Percentiles rank a stretch among this genome's conserved stretches.
These are phyloP conservation scores for Leucoptera coffeella DNA, from an alignment of 2,888 invertebrate species.

Conservation along the genomic window DNA sequence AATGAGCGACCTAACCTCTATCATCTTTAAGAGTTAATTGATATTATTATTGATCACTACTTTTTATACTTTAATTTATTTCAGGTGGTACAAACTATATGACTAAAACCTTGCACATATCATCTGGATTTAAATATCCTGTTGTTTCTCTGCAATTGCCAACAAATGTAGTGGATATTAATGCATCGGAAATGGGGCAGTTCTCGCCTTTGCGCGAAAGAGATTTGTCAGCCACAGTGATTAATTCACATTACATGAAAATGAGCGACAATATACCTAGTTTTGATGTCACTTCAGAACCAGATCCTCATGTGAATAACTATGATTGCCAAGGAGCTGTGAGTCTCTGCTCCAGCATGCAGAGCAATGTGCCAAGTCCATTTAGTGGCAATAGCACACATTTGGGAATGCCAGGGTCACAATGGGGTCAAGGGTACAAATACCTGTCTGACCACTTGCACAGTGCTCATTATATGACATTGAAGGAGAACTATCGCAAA, in stretches of 20 bases:
- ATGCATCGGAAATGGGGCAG: conserved; percentile 56
- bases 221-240: conserved; percentile 58
- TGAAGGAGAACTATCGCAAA: conserved; percentile 40
- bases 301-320: conserved; percentile 57
- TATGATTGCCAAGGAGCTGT: conserved; percentile 65
- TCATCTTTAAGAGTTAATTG: no score
- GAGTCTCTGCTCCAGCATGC: conserved; percentile 64
- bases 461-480: conserved; percentile 56
- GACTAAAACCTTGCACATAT: conserved; percentile 35
- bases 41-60: no score
- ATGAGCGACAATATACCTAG: conserved; percentile 12
- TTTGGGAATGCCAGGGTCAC: conserved; percentile 71
- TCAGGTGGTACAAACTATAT: conserved; percentile 15
- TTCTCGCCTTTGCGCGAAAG: conserved; percentile 60
- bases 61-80: not conserved
- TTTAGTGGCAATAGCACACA: conserved; percentile 58
- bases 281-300: conserved; percentile 26
- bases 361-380: conserved; percentile 68
- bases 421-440: conserved; percentile 63
- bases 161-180: conserved; percentile 56
- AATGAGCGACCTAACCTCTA: no score
- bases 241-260: conserved; percentile 36
- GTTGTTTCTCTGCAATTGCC: conserved; percentile 53
- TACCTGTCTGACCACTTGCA: conserved; percentile 64
- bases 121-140: conserved; percentile 42